Base-by-base conservation (phyloP, 2,113 vertebrate genomes). In the Protomyctophum bolini region DNA sequence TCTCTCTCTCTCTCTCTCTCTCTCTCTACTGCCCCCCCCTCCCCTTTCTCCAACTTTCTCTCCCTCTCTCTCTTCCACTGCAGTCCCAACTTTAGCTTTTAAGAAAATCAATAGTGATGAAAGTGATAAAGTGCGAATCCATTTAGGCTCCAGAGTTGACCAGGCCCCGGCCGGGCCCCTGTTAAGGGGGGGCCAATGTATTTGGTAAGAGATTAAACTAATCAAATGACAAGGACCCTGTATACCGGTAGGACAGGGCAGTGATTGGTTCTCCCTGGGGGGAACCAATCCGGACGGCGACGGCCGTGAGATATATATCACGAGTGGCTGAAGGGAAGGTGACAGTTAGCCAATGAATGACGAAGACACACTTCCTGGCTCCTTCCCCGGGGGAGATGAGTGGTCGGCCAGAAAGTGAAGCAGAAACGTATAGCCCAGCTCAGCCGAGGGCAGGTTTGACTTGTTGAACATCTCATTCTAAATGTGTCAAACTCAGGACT, bases 21-120 rank as follows among this genome's bases (percentile, higher is more conserved):
- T 41, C 33, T 41, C 33, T 10, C 28, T 41, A n/a, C 47, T 60
- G 10, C 47, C 59, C 47, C 41, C 48, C 45, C 6, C 21, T 28
- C 21, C 33, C 33, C 5, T 2, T 41, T 6, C 33, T 41, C 33
- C 33, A 41, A 41, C 33, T 41, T 41, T 41, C n/a, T 48, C 41
- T 50, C 54, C 51, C 52, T 76, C 62, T 28, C 68, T 49, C n/a
- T 2, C 45, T 69, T 28, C 58, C 46, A 2, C 67, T 51, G 57
- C 56, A 10, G 58, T 66, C 66, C 58, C 75, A 70, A 3, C 63
- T 74, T 79, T 49, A 52, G 73, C 68, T 77, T 87, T 87, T 58
- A 68, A 67, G 72, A 72, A 85, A 85, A 86, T 86, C 86, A 66
- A 83, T 88, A 71, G 73, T 56, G 75, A 86, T 70, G 50, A 83